phyloP scores from a whole-genome alignment of 2,113 vertebrate genomes.

The Gadus chalcogrammus region DNA sequence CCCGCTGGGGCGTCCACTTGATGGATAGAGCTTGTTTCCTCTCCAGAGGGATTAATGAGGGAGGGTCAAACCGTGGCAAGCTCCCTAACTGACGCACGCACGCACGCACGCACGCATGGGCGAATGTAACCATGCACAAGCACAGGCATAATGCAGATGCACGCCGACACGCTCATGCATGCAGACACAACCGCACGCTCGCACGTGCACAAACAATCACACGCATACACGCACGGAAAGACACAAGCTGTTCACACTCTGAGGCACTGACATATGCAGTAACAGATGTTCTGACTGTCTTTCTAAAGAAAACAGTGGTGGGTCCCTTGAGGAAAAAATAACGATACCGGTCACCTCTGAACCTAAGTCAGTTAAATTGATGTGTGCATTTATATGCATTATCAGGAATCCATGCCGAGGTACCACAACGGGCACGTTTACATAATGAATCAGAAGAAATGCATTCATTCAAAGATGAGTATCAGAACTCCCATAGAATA shows the following conservation, averaged over 20 bases:
- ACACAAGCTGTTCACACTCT: not conserved
- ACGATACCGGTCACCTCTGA: too few species aligned
- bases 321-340: not conserved
- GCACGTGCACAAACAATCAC: not conserved
- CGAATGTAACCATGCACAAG: conserved; percentile 2
- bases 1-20: conserved; percentile 39
- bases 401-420: too few species aligned
- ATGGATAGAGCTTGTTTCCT: conserved; percentile 62
- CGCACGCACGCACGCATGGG: conserved; percentile 5
- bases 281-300: not conserved
- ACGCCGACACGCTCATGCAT: not conserved
- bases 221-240: not conserved
- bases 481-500: too few species aligned
- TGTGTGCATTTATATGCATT: too few species aligned
- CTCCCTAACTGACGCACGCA: not conserved
- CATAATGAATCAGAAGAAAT: too few species aligned
- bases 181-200: conserved; percentile 7
- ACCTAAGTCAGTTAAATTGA: too few species aligned
- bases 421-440: too few species aligned
- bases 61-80: conserved; percentile 42
- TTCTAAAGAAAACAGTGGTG: not conserved
- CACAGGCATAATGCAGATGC: not conserved
- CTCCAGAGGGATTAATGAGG: conserved; percentile 61
- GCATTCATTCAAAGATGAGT: too few species aligned
- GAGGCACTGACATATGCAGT: not conserved